These are phyloP conservation scores for Chrysocyon brachyurus DNA, from an alignment of 2,797 vertebrate genomes.

Conservation along the genomic window DNA sequence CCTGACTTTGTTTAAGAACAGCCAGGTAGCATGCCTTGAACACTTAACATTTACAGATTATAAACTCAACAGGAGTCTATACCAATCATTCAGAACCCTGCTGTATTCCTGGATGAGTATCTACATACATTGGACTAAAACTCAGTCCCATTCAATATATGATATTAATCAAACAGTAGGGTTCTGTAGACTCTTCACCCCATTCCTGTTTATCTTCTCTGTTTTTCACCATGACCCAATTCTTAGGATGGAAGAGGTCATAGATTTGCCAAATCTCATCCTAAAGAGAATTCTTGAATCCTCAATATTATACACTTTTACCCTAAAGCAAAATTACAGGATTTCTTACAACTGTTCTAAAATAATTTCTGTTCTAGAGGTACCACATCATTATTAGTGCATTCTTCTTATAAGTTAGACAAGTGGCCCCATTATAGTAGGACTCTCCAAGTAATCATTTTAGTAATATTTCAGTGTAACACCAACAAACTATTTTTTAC, in stretches of 20 bases:
- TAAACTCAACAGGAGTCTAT: conserved; percentile 55
- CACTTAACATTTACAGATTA: conserved; percentile 59
- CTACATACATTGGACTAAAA: conserved; percentile 33
- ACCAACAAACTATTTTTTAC: not conserved
- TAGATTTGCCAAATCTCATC: not conserved
- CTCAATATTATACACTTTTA: not conserved
- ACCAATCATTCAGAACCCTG: conserved; percentile 67
- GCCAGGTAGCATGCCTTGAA: not conserved
- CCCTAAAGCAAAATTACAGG: not conserved
- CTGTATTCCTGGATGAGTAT: conserved; percentile 60
- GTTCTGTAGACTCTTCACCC: not conserved
- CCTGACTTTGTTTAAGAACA: conserved; percentile 71
- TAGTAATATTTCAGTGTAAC: not conserved
- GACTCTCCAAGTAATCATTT: not conserved
- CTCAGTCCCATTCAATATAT: not conserved
- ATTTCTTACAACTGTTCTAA: not conserved
- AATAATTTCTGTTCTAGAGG: not conserved
- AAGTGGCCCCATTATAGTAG: not conserved
- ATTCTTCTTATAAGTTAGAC: not conserved
- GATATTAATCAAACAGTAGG: conserved; percentile 77
- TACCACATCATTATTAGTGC: accelerated
- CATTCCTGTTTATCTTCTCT: conserved; percentile 41
- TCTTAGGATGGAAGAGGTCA: conserved; percentile 11
- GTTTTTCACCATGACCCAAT: conserved; percentile 71
- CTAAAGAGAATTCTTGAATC: not conserved